A percentile compares a stretch with the other conserved stretches of the same genome.
Conservation (phyloP, 1,140 invertebrate species). For the Sycobia sp. region DNA sequence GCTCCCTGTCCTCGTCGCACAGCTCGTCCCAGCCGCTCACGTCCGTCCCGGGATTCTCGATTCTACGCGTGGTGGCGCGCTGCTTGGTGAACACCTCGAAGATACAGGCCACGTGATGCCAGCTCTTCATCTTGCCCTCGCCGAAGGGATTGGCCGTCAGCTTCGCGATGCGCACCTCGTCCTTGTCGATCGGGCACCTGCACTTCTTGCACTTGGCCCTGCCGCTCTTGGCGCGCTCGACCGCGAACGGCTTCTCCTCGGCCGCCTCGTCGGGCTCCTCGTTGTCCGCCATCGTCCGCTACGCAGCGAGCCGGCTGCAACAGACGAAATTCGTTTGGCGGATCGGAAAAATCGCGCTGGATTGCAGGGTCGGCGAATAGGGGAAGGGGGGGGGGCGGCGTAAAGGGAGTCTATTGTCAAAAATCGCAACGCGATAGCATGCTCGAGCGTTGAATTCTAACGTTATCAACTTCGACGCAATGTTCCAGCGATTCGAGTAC, state of each 20-base stretch:
- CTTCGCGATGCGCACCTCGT: conserved; percentile 75
- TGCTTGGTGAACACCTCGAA: conserved; percentile 82
- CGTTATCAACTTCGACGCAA: too few species aligned
- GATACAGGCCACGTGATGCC: conserved; percentile 81
- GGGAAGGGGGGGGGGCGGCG: too few species aligned
- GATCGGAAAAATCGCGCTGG: too few species aligned
- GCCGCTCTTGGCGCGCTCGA: conserved; percentile 79
- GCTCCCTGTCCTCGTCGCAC: conserved; percentile 69
- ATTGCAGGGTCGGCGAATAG: too few species aligned
- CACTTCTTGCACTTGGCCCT: conserved; percentile 87
- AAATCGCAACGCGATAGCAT: too few species aligned
- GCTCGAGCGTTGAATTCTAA: too few species aligned
- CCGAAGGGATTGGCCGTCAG: conserved; percentile 78
- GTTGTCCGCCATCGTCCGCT: too few species aligned
- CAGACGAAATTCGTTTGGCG: too few species aligned
- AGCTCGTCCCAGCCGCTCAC: conserved; percentile 77
- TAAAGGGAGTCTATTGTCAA: too few species aligned
- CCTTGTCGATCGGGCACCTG: conserved; percentile 78
- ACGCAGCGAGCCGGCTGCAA: too few species aligned
- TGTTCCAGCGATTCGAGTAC: too few species aligned
- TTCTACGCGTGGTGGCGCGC: conserved; percentile 78
- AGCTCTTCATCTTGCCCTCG: conserved; percentile 85
- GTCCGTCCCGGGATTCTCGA: conserved; percentile 76
- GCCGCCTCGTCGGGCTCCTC: too few species aligned
- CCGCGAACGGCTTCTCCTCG: conserved; percentile 67